phyloP scores from a whole-genome alignment of 2,113 vertebrate genomes.

The Thamnophis sirtalis region DNA sequence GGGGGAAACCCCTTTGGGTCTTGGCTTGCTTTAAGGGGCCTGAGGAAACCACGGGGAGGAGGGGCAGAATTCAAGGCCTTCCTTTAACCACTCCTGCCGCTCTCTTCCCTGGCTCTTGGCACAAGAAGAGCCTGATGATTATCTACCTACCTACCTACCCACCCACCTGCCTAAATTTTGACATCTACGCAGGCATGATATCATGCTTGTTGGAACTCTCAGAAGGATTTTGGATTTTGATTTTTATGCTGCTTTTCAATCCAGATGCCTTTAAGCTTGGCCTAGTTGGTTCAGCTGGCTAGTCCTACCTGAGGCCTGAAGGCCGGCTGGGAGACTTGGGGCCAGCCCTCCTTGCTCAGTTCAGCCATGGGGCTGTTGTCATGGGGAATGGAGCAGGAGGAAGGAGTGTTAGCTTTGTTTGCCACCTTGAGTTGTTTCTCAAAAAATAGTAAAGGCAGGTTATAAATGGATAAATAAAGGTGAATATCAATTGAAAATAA shows the following conservation, averaged over 20 bases:
- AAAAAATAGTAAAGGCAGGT: not conserved
- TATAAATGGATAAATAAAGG: not conserved
- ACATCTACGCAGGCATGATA: not conserved
- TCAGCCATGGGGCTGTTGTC: not conserved
- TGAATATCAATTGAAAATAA: not conserved
- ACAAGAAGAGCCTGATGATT: too few species aligned
- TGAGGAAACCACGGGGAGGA: not conserved
- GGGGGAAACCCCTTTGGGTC: too few species aligned
- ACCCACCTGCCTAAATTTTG: not conserved
- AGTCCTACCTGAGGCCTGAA: not conserved
- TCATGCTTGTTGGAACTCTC: not conserved
- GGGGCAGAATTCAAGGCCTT: not conserved
- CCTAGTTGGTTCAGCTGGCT: not conserved
- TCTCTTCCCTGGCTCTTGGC: not conserved
- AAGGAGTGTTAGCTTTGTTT: not conserved
- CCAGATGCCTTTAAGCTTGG: not conserved
- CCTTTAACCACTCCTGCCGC: not conserved
- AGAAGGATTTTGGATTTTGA: not conserved
- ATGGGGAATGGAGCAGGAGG: not conserved
- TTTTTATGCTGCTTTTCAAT: not conserved
- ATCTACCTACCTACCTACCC: too few species aligned
- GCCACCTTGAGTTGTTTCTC: not conserved
- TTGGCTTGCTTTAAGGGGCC: not conserved
- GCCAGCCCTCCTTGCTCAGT: not conserved
- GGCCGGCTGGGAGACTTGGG: not conserved